Evolutionary conservation across 2,888 invertebrate species (phyloP), one percentile per base, ranked within the genome.

Genomic region (Archaeoteleia sp.): DNA sequence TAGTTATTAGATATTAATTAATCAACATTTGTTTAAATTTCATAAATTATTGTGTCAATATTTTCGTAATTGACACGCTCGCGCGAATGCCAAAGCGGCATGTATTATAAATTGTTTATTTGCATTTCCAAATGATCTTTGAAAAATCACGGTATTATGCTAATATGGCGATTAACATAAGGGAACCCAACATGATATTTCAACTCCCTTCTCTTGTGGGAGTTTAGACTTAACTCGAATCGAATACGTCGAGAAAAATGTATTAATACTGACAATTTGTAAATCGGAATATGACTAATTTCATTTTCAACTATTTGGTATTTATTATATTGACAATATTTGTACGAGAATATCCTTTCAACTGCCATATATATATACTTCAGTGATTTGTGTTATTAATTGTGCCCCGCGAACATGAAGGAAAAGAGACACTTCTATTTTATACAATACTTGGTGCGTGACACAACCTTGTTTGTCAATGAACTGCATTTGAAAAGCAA

Each of bases 121-220:
- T 85, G 84, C 80, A 80, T 84, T 83, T 84, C 81, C 78, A 84
- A 85, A 83, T 83, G 85, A 83, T 83, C 77, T 82, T 79, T 84
- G 85, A 85, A 82, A 84, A 85, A 85, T 85, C 84, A 82, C 82
- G 74, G 81, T 83, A 84, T 84, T 85, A 85, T 85, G 85, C 82
- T 85, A 85, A 85, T 84, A 75, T 75, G 71, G 72, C 72, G 84
- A 85, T 85, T 85, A 85, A 84, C 84, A 85, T 85, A 85, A 78
- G 80, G 80, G 77, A 79, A 72, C 73, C 79, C 80, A 75, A 77
- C 78, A 76, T 81, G 80, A 85, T 85, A 85, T 83, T 85, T 85
- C 82, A 85, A 81, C 81, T 79, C 74, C 73, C 72, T 74, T 66
- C 29, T 46, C 32, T 58, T 39, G 58, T 54, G 49, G 43, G 32